Evolutionary conservation across 2,797 vertebrate species (phyloP).

Genomic region (Etheostoma perlongum): DNA sequence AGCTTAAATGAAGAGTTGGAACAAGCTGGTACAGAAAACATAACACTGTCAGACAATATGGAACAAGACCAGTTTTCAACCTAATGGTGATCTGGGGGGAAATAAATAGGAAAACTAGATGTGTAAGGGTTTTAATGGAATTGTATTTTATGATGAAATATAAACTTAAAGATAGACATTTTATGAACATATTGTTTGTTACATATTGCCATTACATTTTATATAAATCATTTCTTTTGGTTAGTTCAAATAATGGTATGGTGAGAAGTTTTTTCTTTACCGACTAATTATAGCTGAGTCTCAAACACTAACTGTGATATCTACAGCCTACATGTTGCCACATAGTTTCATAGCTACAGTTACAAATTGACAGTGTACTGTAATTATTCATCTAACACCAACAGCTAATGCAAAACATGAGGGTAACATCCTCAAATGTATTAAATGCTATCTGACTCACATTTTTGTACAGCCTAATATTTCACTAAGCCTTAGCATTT

Average conservation of each 20-base stretch:
- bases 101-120: neutral
- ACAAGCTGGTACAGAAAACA: too few relatives aligned
- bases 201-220: neutral
- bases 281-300: neutral
- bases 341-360: conserved; percentile 6
- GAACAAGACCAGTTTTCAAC: neutral
- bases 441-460: conserved; percentile 73
- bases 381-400: conserved; percentile 46
- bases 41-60: neutral
- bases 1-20: too few relatives aligned
- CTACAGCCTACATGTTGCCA: conserved; percentile 1
- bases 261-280: neutral
- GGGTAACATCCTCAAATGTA: conserved; percentile 57
- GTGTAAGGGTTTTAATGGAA: neutral
- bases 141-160: neutral
- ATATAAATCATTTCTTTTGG: neutral
- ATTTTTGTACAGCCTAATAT: conserved; percentile 81
- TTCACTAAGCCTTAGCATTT: conserved; percentile 81
- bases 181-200: neutral
- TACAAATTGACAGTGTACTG: conserved; percentile 37
- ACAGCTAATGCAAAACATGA: conserved; percentile 67
- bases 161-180: neutral
- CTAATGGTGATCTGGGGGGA: too few relatives aligned
- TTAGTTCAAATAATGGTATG: neutral
- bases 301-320: conserved; percentile 6